Percentiles rank a stretch among this genome's conserved stretches.
Evolutionary conservation across 2,797 vertebrate genomes (phyloP).

Genomic region (Melanotaenia nigrans): DNA sequence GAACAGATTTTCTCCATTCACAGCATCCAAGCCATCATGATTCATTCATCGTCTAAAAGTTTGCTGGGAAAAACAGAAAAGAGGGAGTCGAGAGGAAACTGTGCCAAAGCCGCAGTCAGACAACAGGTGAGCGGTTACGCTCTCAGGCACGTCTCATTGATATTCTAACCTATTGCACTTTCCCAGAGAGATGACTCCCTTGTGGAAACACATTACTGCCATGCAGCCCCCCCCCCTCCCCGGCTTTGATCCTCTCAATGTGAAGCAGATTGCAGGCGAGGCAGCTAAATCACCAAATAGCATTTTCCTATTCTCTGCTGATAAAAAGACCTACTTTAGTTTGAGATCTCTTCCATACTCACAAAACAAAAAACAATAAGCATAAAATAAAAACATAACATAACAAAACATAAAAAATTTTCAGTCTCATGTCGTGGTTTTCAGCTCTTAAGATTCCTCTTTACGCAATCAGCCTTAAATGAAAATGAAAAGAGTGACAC

Average conservation of each 20-base stretch:
- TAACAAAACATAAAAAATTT: neutral
- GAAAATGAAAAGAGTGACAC: slow-evolving; percentile 39
- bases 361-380: neutral
- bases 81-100: slow-evolving; percentile 32
- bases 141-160: slow-evolving; percentile 79
- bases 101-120: slow-evolving; percentile 65
- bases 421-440: neutral
- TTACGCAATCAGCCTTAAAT: neutral
- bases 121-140: slow-evolving; percentile 81
- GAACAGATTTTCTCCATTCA: neutral
- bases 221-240: slow-evolving; percentile 38
- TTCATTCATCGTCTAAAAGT: slow-evolving; percentile 49
- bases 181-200: slow-evolving; percentile 78
- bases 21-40: slow-evolving; percentile 12
- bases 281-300: slow-evolving; percentile 10
- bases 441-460: neutral
- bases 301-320: neutral
- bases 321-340: neutral
- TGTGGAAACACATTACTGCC: slow-evolving; percentile 75
- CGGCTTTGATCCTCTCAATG: slow-evolving; percentile 77
- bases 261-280: slow-evolving; percentile 71
- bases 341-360: neutral
- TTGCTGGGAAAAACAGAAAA: slow-evolving; percentile 37
- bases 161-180: slow-evolving; percentile 86
- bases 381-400: no score